phyloP scores from a whole-genome alignment of 2,888 invertebrate genomes.

The Sthenelais limicola region DNA sequence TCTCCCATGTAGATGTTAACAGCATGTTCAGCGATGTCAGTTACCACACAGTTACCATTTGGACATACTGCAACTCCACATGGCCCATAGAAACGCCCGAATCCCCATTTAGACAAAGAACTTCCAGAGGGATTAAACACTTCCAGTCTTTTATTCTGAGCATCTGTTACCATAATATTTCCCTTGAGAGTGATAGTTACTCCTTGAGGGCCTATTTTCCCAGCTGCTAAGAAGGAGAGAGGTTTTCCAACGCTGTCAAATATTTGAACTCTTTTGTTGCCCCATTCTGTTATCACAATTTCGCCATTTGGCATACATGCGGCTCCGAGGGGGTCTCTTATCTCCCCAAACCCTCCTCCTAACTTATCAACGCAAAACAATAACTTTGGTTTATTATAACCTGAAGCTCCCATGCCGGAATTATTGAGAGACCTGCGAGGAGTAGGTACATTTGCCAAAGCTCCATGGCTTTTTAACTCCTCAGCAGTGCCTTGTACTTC shows the following conservation, averaged over 20 bases:
- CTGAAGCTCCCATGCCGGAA: not conserved
- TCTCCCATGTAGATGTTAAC: constrained; percentile 54
- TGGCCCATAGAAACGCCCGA: constrained; percentile 52
- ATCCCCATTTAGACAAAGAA: constrained; percentile 53
- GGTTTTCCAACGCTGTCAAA: constrained; percentile 46
- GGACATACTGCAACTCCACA: constrained; percentile 53
- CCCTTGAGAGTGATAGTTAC: constrained; percentile 51
- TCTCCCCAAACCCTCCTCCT: constrained; percentile 44
- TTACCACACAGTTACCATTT: constrained; percentile 53
- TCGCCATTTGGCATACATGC: constrained; percentile 51
- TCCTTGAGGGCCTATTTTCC: constrained; percentile 50
- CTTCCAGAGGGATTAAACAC: constrained; percentile 44
- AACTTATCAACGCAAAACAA: constrained; percentile 30
- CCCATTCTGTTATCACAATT: constrained; percentile 53
- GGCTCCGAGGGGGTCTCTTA: constrained; percentile 52
- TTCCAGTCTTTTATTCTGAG: constrained; percentile 52
- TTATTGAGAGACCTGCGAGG: not conserved
- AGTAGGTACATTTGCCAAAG: constrained; percentile 7
- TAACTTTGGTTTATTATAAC: constrained; percentile 13
- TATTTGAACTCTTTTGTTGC: constrained; percentile 54
- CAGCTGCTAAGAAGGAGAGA: constrained; percentile 35
- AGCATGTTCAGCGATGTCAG: constrained; percentile 52
- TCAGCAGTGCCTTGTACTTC: constrained; percentile 41
- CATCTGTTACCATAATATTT: constrained; percentile 53
- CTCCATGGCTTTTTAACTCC: constrained; percentile 30